Base-by-base conservation (phyloP, 2,888 invertebrate species). In the Macrosiphum euphorbiae region DNA sequence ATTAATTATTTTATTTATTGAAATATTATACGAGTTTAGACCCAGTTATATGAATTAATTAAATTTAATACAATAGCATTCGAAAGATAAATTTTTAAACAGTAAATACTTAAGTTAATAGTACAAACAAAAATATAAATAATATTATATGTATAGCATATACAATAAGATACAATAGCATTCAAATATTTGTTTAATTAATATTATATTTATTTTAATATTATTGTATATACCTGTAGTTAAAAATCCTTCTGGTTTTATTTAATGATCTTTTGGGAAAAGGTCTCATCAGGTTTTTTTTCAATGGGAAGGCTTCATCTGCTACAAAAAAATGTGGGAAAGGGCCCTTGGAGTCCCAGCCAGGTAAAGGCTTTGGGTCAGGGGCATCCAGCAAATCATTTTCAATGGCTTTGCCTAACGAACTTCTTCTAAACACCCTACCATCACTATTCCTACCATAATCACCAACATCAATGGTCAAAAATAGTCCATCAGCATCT, bases 261-360 rank as follows among this genome's bases (percentile, higher is more conserved):
- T 90, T 90, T 28, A 61, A 90, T 61, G 28, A 88, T 94, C 44
- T 85, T 90, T 50, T 95, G 5, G 91, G 85, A 87, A 58, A 92
- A 11, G 92, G 92, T 35, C 47, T 8, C 86, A 92, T 84, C 3
- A 92, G 8, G 10, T 44, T 87, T 52, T 28, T 13, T 90, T 78
- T 90, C 87, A 90, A 28, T 5, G 90, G 90, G 41, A 94, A 91
- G 0, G 94, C 94, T 52, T 52, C 90, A 91, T 94, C 90, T 67
- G 1, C 87, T 87, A 28, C 28, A 50, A 52, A 84, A 58, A 5
- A 90, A 13, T 90, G 44, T 44, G 58, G 61, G 44, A 52, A 94
- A 52, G 24, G 16, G 8, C n/a, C 91, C 41, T 93, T 90, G 5
- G 4, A 28, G 10, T 52, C 67, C 58, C 88, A 50, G 10, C 67